Percentiles rank a stretch among this genome's conserved stretches.
These are phyloP conservation scores for Danio aesculapii DNA, from an alignment of 2,797 vertebrate genomes.

Conservation along the genomic window DNA sequence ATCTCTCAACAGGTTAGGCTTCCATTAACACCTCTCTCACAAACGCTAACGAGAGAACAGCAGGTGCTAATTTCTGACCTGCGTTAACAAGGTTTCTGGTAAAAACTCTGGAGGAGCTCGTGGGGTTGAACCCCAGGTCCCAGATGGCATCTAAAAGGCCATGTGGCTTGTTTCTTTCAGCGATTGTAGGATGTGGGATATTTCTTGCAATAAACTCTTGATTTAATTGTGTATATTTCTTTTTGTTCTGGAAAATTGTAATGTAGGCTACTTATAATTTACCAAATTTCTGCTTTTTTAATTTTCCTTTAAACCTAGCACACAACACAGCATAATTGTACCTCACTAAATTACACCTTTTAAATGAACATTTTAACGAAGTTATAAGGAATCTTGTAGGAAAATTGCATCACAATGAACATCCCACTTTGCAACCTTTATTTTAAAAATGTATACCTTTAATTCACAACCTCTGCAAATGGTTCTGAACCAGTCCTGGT, in stretches of 20 bases:
- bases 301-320: too few relatives aligned
- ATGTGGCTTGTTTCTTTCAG: constrained; percentile 27
- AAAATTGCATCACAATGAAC: too few relatives aligned
- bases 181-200: not conserved
- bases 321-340: too few relatives aligned
- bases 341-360: too few relatives aligned
- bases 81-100: constrained; percentile 21
- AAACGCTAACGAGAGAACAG: constrained; percentile 47
- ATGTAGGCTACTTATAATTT: too few relatives aligned
- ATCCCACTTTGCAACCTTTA: too few relatives aligned
- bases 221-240: not conserved
- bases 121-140: constrained; percentile 12
- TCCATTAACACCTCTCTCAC: constrained; percentile 51
- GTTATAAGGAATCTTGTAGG: too few relatives aligned
- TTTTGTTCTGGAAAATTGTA: not conserved
- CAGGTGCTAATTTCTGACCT: constrained; percentile 49
- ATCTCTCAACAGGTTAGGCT: constrained; percentile 27
- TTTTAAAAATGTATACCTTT: too few relatives aligned
- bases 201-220: not conserved
- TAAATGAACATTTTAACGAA: too few relatives aligned
- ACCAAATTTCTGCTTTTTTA: too few relatives aligned
- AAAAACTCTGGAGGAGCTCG: constrained; percentile 15
- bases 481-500: too few relatives aligned
- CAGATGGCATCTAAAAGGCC: constrained; percentile 25
- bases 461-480: too few relatives aligned